Evolutionary conservation across 2,113 vertebrate species (phyloP).

Genomic region (Hippocampus barbouri): DNA sequence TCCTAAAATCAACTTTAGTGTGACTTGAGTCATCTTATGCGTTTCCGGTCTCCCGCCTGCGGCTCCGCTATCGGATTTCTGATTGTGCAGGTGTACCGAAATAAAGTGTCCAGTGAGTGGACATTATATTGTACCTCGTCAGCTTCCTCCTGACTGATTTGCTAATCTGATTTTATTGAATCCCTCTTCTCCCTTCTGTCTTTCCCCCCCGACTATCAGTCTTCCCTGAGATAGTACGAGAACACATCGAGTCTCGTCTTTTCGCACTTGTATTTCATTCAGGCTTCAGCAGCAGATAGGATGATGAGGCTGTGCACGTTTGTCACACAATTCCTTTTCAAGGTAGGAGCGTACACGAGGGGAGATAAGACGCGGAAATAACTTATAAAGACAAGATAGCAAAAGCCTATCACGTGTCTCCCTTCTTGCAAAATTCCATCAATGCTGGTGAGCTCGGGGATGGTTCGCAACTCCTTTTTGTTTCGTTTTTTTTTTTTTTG

Average conservation of each 20-base stretch:
- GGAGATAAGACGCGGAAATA: background rate
- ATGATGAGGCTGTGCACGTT: background rate
- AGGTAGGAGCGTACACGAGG: background rate
- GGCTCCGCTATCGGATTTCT: background rate
- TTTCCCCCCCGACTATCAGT: no score
- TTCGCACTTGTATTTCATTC: background rate
- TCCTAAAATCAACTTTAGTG: background rate
- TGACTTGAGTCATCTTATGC: no score
- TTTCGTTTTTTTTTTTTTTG: constrained; percentile 18
- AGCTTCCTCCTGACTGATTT: background rate
- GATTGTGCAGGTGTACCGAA: background rate
- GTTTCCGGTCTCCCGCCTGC: background rate
- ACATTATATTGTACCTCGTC: background rate
- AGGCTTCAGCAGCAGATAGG: constrained; percentile 4
- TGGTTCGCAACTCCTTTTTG: constrained; percentile 11
- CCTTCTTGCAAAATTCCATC: background rate
- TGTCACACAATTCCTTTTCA: background rate
- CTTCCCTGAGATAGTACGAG: background rate
- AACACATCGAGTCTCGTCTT: background rate
- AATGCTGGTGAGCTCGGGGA: background rate
- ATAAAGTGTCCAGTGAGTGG: no score
- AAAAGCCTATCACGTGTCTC: background rate
- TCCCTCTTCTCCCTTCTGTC: background rate
- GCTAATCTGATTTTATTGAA: background rate
- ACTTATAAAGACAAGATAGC: background rate